These are phyloP conservation scores for Thermophis baileyi DNA, from an alignment of 2,113 vertebrate genomes.

Conservation along the genomic window DNA sequence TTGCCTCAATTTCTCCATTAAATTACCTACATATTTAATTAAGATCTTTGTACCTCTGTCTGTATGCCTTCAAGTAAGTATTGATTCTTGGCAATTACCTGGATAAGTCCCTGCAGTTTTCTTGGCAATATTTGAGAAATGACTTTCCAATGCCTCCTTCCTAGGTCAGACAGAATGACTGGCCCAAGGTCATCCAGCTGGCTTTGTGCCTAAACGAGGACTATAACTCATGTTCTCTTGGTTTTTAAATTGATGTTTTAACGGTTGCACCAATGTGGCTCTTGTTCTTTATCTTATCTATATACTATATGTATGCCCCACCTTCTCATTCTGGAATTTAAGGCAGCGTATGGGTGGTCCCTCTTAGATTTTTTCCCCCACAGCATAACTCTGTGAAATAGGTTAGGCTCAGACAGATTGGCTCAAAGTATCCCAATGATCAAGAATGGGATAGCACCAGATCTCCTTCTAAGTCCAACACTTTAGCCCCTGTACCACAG, in stretches of 20 bases:
- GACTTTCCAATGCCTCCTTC: neutral
- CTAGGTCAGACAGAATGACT: neutral
- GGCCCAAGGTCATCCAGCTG: neutral
- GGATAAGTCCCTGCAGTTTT: neutral
- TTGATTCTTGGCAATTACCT: neutral
- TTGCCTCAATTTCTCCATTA: too few species aligned
- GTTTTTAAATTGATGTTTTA: neutral
- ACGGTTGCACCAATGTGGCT: neutral
- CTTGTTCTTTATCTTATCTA: neutral
- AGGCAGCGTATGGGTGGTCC: neutral
- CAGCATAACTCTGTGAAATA: neutral
- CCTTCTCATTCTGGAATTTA: neutral
- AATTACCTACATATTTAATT: too few species aligned
- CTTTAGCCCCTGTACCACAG: neutral
- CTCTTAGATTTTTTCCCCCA: neutral
- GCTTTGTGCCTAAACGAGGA: neutral
- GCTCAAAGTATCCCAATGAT: neutral
- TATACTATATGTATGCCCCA: neutral
- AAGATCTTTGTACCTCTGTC: neutral
- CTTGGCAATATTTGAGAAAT: neutral
- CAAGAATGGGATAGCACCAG: neutral
- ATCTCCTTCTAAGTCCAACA: neutral
- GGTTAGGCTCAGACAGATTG: neutral
- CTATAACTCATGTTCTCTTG: neutral
- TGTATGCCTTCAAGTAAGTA: neutral